Evolutionary conservation across 2,113 vertebrate species (phyloP).

Genomic region (Euleptes europaea): DNA sequence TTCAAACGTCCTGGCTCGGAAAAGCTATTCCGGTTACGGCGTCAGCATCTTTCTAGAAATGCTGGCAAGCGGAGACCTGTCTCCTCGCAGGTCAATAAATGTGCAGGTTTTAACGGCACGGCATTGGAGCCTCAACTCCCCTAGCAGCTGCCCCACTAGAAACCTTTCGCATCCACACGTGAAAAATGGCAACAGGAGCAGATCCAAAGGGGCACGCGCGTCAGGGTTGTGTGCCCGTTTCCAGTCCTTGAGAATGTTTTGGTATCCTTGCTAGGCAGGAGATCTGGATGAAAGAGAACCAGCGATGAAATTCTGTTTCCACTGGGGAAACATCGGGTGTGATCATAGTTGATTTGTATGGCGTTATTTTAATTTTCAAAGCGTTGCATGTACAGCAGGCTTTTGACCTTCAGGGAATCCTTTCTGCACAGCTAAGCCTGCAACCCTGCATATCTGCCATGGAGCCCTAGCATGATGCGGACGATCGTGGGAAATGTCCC

Average conservation of each 20-base stretch:
- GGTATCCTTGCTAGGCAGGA: neutral
- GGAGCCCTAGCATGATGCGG: neutral
- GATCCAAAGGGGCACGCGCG: neutral
- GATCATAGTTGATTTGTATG: no score
- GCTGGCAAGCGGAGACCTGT: neutral
- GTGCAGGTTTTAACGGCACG: neutral
- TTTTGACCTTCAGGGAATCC: neutral
- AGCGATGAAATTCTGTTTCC: neutral
- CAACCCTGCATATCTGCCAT: neutral
- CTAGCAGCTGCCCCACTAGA: neutral
- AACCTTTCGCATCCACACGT: neutral
- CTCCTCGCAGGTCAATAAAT: neutral
- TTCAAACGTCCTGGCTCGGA: neutral
- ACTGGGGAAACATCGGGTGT: neutral
- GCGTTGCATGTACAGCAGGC: neutral
- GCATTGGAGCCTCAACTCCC: neutral
- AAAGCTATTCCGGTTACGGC: neutral
- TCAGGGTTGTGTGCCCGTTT: neutral
- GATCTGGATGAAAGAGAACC: neutral
- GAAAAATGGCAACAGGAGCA: neutral
- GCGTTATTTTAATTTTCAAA: no score
- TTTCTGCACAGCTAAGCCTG: neutral
- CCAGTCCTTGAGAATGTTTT: neutral
- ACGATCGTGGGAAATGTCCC: neutral
- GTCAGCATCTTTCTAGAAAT: slow-evolving; percentile 3